Conservation (phyloP, 1,140 invertebrate genomes). For the Drosophila chauvacae region DNA sequence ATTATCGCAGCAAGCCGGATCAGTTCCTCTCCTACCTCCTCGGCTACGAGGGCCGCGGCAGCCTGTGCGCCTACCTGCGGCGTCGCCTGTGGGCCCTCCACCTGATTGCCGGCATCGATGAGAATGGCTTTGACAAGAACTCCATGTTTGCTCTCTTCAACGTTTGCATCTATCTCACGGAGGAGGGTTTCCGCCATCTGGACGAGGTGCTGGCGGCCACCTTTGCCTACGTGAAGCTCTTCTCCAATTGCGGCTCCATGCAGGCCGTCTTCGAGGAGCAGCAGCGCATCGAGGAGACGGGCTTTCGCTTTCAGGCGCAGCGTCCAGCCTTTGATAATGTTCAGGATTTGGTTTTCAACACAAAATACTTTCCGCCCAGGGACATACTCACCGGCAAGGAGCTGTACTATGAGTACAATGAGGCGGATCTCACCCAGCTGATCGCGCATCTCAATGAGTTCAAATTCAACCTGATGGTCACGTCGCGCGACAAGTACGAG, state of each 20-base stretch:
- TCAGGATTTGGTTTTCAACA: conserved; percentile 90
- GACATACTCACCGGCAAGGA: conserved; percentile 92
- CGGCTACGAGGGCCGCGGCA: conserved; percentile 95
- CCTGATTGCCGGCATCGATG: conserved; percentile 90
- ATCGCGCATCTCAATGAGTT: conserved; percentile 89
- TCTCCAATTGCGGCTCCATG: conserved; percentile 86
- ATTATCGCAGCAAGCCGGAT: conserved; percentile 91
- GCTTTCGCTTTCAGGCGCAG: conserved; percentile 90
- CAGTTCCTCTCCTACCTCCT: conserved; percentile 93
- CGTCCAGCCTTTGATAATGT: conserved; percentile 90
- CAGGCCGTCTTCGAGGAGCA: conserved; percentile 82
- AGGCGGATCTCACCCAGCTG: conserved; percentile 88
- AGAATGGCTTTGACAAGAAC: conserved; percentile 91
- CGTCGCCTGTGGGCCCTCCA: conserved; percentile 93
- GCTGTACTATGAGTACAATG: conserved; percentile 92
- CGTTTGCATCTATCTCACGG: conserved; percentile 91
- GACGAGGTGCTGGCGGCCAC: conserved; percentile 89
- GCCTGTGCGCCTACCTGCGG: conserved; percentile 92
- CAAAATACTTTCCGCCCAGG: conserved; percentile 91
- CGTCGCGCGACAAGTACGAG: conserved; percentile 87
- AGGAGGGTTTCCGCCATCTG: conserved; percentile 90
- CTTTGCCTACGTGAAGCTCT: conserved; percentile 91
- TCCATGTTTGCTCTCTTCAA: conserved; percentile 90
- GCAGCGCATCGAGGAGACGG: conserved; percentile 89
- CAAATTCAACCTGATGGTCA: conserved; percentile 90